A percentile compares a stretch with the other conserved stretches of the same genome.
Evolutionary conservation across 2,113 vertebrate species (phyloP).

Genomic region (Zosterops borbonicus): DNA sequence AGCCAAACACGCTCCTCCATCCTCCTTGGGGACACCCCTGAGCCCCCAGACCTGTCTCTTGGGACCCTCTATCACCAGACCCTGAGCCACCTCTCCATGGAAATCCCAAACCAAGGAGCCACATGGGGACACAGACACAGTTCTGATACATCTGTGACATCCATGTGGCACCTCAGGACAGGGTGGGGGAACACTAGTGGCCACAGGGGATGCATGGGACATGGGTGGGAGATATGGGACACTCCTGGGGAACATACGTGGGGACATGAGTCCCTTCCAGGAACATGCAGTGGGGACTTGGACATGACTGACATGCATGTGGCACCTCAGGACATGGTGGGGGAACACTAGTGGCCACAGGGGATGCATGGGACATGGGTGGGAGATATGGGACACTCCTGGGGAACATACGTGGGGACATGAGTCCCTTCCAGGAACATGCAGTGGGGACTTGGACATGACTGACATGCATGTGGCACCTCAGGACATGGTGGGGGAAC

Average conservation of each 20-base stretch:
- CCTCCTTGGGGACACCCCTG: neutral
- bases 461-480: neutral
- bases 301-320: neutral
- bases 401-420: neutral
- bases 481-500: too few relatives aligned
- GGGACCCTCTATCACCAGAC: neutral
- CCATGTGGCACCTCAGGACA: too few relatives aligned
- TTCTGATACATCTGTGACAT: neutral
- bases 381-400: neutral
- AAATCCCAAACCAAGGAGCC: neutral
- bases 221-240: neutral
- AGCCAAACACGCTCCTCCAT: neutral
- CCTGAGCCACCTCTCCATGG: neutral
- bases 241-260: neutral
- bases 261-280: neutral
- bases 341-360: neutral
- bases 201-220: neutral
- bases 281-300: neutral
- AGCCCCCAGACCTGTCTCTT: neutral
- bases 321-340: neutral
- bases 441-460: neutral
- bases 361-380: neutral
- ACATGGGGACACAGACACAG: neutral
- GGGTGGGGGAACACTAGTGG: too few relatives aligned
- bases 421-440: neutral